Base-by-base conservation (phyloP, 2,797 vertebrate species). In the Gymnocypris eckloni region DNA sequence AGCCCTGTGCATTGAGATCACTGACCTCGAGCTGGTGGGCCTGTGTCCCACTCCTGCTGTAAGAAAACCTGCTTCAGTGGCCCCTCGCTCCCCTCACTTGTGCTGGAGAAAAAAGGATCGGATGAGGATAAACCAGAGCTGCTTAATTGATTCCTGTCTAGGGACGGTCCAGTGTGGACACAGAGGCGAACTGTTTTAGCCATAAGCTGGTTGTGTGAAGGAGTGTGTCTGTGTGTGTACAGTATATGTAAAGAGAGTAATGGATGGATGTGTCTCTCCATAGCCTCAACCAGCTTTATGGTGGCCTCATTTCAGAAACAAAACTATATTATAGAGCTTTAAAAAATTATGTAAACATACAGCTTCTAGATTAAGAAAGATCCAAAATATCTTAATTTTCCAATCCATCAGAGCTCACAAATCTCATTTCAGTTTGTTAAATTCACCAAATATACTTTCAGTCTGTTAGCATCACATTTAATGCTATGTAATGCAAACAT, bases 71-170 rank as follows among this genome's bases (percentile, higher is more conserved):
- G 87, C 87, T 90, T 73, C 82, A 64, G 85, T 85, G 86, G 86
- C 48, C 81, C 82, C 82, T 85, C 39, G 20, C 82, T 82, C 81
- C 61, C 77, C 41, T 50, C 69, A 52, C 54, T 86, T 80, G 52
- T 87, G 79, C 70, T 61, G 67, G 75, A 78, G 75, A 88, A 87
- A 84, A 88, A 88, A 84, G 87, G 85, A 89, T 90, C 77, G 72
- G 83, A 75, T 5, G 80, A 86, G 90, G 86, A 90, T 88, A 89
- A 90, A 86, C 81, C 79, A 82, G 87, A 88, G 77, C 87, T 85
- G 83, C 82, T 89, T 87, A 91, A 91, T 88, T 91, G 85, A 89
- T 89, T 90, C 86, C 85, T 89, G 85, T 85, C 83, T 86, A 84
- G 89, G 85, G 81, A 89, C 59, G 28, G 72, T 87, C 84, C 67